Evolutionary conservation across 64 coral and sea anemone genomes (phyloP), one percentile per base, ranked within the genome.

Genomic region (Actinia equina): DNA sequence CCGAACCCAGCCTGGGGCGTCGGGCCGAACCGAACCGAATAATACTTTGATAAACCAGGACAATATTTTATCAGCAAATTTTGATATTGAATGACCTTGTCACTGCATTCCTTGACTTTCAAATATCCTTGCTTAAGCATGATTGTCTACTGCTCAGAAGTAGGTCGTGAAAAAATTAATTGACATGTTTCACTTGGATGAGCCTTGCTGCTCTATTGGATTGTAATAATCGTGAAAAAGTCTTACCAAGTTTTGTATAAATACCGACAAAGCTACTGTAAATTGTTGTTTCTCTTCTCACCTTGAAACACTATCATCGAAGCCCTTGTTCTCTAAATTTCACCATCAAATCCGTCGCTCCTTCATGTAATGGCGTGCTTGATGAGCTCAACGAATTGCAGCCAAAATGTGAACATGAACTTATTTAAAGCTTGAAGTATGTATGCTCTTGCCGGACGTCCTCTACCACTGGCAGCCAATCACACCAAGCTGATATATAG

Each of bases 41-140:
- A 74, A 42, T 41, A 41, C n/a, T 30, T 74, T 10, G 26, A 27
- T 74, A 74, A 26, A 74, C 69, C 12, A 6, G 3, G 25, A 74
- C 37, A 74, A 41, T 74, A 74, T 74, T 74, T 74, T 74, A 74
- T 74, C 69, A 74, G 69, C 6, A 30, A 30, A 74, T 13, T 22
- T 74, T 41, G 69, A 74, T 74, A 74, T 74, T 27, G 69, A 74
- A 74, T 74, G 69, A 74, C 69, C 69, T 74, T 30, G 69, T 41
- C 69, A 74, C 12, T 57, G 42, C n/a, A 74, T 74, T 74, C 69
- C 14, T 74, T 41, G 7, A 4, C n/a, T 30, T 11, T 74, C 7
- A 42, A 74, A 41, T 74, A 14, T 11, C 26, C 69, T 74, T n/a
- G n/a, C n/a, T n/a, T n/a, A n/a, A n/a, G 69, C 14, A 30, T 13